These are phyloP conservation scores for Neolamprologus cancellatus DNA, from an alignment of 2,113 vertebrate species.

Conservation along the genomic window DNA sequence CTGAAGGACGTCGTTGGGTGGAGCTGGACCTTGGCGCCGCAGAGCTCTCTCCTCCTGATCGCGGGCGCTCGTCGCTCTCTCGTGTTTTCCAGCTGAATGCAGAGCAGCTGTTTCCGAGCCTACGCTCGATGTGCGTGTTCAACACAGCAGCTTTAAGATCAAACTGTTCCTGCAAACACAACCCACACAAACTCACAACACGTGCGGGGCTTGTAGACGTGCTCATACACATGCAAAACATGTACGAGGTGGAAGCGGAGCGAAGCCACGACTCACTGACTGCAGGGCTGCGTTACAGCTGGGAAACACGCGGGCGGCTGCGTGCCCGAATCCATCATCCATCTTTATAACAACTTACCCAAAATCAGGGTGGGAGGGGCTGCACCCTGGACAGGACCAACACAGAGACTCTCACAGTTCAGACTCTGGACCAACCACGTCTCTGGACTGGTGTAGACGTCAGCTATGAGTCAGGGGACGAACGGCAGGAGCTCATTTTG, in stretches of 20 bases:
- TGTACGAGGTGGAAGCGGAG: background rate
- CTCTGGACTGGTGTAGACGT: background rate
- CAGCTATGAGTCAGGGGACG: background rate
- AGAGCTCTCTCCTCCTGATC: background rate
- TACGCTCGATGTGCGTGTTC: constrained; percentile 4
- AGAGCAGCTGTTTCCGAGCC: background rate
- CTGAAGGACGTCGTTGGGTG: background rate
- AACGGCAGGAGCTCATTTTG: background rate
- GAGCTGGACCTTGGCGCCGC: background rate
- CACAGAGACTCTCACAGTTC: background rate
- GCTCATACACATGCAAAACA: background rate
- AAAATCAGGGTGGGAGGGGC: background rate
- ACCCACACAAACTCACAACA: background rate
- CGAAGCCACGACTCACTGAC: background rate
- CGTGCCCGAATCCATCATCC: background rate
- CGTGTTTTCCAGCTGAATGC: background rate
- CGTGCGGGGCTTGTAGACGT: background rate
- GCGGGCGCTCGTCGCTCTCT: background rate
- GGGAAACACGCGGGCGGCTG: background rate
- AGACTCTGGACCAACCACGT: background rate
- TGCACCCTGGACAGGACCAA: background rate
- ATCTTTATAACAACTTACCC: background rate
- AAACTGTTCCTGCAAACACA: background rate
- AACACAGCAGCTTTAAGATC: background rate
- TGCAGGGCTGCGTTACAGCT: background rate